Conservation (phyloP, 2,797 vertebrate species). For the Falco concolor region DNA sequence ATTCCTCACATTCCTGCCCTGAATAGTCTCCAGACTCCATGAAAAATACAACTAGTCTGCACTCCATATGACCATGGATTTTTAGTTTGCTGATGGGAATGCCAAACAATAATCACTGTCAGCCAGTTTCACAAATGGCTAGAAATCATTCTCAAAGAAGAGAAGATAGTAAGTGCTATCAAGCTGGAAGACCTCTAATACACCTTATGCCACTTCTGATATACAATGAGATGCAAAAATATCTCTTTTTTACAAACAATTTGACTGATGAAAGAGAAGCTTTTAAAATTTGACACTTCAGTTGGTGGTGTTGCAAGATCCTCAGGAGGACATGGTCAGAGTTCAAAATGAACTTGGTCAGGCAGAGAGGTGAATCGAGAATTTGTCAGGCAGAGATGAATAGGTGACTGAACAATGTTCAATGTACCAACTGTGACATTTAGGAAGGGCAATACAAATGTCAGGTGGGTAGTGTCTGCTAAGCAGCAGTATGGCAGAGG, state of each 20-base stretch:
- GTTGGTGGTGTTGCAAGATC: not conserved
- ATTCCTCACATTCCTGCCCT: conserved; percentile 6
- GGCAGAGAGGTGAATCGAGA: not conserved
- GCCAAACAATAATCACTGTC: not conserved
- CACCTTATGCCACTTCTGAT: not conserved
- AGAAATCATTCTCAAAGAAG: not conserved
- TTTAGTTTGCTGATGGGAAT: not conserved
- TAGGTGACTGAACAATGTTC: not conserved
- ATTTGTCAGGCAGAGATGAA: not conserved
- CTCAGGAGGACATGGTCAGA: not conserved
- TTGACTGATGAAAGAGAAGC: not conserved
- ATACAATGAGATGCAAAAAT: not conserved
- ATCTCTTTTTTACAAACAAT: not conserved
- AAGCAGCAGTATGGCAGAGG: not conserved
- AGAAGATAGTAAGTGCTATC: not conserved
- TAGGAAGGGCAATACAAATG: not conserved
- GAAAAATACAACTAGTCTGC: not conserved
- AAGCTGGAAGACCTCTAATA: not conserved
- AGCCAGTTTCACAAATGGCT: not conserved
- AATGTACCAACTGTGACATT: not conserved
- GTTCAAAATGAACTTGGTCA: not conserved
- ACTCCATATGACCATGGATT: not conserved
- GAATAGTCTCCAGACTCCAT: not conserved
- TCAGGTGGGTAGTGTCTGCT: not conserved
- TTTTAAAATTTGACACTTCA: conserved; percentile 8